Evolutionary conservation across 2,113 vertebrate genomes (phyloP), one percentile per base, ranked within the genome.

Genomic region (Percopsis transmontana): DNA sequence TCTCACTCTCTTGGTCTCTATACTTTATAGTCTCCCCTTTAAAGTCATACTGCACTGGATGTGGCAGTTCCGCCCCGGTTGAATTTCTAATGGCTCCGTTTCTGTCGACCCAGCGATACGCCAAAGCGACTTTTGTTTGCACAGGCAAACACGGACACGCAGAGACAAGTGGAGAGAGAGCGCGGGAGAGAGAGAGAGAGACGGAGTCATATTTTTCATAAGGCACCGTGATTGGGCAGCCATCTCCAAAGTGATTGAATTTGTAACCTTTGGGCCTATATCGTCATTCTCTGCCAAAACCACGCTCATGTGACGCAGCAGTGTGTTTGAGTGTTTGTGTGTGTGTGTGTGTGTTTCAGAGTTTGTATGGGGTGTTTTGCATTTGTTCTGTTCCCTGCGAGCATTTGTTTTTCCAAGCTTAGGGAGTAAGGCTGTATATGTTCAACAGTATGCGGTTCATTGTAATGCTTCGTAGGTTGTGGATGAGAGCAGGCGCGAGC

Each of bases 191-290:
- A 6, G 42, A 50, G 58, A 60, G 21, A 15, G 41, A 45, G 21
- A 41, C 15, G 14, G 42, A 72, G 68, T 70, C 63, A 58, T 76
- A 72, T 83, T 68, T 70, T 68, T 75, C 61, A 23, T 70, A 56
- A 53, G 62, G 63, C 71, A 72, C 50, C 10, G 58, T 65, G 67
- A 75, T 52, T 41, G 70, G 42, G 58, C 58, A 51, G 68, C 79
- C 69, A 53, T 77, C 76, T 65, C 65, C 70, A 58, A 68, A 78
- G 78, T 85, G 86, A 90, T 84, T 90, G 87, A 79, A 85, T 88
- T 73, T 79, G 68, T 77, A 85, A 90, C 88, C 87, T 85, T 77
- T 83, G 77, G 62, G 68, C 73, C 61, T 39, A 1, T 47, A 40
- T 47, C 82, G 86, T 88, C 81, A 50, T 69, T 86, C 81, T 87